Evolutionary conservation across 2,888 invertebrate genomes (phyloP).

Genomic region (Serrognathus titanus): DNA sequence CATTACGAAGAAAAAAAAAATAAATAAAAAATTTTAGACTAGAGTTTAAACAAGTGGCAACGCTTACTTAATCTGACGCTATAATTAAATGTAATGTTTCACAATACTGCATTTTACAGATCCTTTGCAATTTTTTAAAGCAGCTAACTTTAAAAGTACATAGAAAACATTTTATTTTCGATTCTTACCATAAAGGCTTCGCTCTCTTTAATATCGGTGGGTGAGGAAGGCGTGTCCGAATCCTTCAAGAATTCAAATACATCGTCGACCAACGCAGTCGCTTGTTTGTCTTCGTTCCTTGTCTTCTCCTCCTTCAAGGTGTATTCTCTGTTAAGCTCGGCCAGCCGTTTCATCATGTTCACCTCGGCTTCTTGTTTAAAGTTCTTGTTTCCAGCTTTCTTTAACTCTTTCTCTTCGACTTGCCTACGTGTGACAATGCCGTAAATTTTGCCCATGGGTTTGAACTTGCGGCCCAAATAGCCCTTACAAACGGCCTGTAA

Average conservation of each 20-base stretch:
- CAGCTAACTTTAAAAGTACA: background rate
- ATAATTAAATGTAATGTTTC: too few species aligned
- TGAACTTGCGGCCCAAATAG: constrained; percentile 63
- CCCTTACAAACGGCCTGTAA: constrained; percentile 79
- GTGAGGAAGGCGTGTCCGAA: constrained; percentile 27
- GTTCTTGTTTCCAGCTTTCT: constrained; percentile 61
- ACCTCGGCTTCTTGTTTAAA: constrained; percentile 66
- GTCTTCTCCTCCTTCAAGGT: constrained; percentile 50
- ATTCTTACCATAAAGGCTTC: constrained; percentile 30
- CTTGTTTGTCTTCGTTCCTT: constrained; percentile 38
- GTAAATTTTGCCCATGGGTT: constrained; percentile 52
- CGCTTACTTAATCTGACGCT: too few species aligned
- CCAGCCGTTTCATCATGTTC: constrained; percentile 67
- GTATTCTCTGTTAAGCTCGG: constrained; percentile 58
- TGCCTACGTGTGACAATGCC: constrained; percentile 49
- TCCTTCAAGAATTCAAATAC: constrained; percentile 68
- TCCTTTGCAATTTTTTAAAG: background rate
- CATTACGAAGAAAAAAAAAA: too few species aligned
- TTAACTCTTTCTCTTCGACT: constrained; percentile 59
- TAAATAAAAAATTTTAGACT: too few species aligned
- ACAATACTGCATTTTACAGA: too few species aligned
- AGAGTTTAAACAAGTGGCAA: too few species aligned
- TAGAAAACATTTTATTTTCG: constrained; percentile 7
- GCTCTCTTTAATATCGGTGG: constrained; percentile 25
- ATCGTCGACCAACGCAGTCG: constrained; percentile 61